Percentiles rank a stretch among this genome's conserved stretches.
These are phyloP conservation scores for Petromus typicus DNA, from an alignment of 2,113 vertebrate genomes.

Conservation along the genomic window DNA sequence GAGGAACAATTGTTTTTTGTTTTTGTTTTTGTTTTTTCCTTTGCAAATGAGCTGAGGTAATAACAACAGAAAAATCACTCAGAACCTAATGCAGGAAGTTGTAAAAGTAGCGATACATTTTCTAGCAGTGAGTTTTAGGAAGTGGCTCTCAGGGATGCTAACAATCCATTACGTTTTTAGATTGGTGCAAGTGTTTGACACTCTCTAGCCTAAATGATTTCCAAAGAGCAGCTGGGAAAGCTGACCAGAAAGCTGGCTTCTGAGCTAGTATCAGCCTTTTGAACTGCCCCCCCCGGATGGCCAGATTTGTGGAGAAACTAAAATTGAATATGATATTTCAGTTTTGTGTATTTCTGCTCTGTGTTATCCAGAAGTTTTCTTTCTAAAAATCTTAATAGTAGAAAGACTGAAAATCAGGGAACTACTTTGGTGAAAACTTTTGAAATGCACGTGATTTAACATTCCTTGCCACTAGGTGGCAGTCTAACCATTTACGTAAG, in stretches of 20 bases:
- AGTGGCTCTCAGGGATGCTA: neutral
- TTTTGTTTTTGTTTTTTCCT: too few relatives aligned
- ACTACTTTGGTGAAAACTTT: neutral
- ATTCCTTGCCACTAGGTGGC: constrained; percentile 83
- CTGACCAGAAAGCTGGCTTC: neutral
- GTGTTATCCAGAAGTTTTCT: neutral
- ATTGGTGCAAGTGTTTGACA: neutral
- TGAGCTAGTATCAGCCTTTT: neutral
- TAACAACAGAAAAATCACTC: constrained; percentile 19
- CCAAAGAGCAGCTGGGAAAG: neutral
- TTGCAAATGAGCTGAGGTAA: neutral
- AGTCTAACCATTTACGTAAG: constrained; percentile 54
- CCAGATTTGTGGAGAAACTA: neutral
- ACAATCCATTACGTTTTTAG: neutral
- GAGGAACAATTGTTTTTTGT: too few relatives aligned
- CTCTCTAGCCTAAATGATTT: neutral
- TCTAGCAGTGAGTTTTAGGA: neutral
- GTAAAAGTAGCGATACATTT: constrained; percentile 19
- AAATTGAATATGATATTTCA: neutral
- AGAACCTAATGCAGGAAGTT: neutral
- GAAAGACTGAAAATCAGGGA: neutral
- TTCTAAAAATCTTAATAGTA: neutral
- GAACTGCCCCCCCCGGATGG: neutral
- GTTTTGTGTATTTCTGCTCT: neutral
- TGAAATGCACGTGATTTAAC: neutral